Evolutionary conservation across 1,140 invertebrate species (phyloP).

Genomic region (Helicoverpa armigera): DNA sequence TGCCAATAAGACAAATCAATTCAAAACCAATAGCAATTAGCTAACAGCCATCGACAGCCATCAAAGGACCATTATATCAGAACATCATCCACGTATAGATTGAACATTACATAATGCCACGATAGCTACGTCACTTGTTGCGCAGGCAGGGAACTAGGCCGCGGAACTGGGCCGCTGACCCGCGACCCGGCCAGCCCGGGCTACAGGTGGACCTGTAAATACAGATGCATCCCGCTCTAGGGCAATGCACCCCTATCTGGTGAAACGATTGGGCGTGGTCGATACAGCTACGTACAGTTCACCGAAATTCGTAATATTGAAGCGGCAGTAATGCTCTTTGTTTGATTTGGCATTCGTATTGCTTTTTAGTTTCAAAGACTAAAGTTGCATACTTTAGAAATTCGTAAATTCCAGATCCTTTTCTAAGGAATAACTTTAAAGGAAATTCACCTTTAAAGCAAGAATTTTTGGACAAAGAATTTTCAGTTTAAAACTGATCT

Average conservation of each 20-base stretch:
- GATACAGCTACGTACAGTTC: background rate
- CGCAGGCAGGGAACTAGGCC: slow-evolving; percentile 57
- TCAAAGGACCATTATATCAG: background rate
- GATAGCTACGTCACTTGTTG: slow-evolving; percentile 62
- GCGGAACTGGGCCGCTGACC: slow-evolving; percentile 65
- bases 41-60: slow-evolving; percentile 16
- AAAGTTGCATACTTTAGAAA: background rate
- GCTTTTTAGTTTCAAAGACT: background rate
- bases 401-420: background rate
- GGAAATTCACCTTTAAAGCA: background rate
- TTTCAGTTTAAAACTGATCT: background rate
- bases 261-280: slow-evolving; percentile 4
- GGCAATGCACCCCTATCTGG: slow-evolving; percentile 22
- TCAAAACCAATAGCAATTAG: slow-evolving; percentile 10
- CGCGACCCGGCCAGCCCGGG: slow-evolving; percentile 56
- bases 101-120: slow-evolving; percentile 38
- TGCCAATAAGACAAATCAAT: background rate
- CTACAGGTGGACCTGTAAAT: slow-evolving; percentile 48
- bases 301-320: no score
- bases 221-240: slow-evolving; percentile 34
- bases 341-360: background rate
- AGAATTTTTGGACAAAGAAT: background rate
- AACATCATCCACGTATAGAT: slow-evolving; percentile 18
- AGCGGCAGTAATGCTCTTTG: background rate
- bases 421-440: background rate